Evolutionary conservation across 2,113 vertebrate species (phyloP), one percentile per base, ranked within the genome.

Genomic region (Pyxicephalus adspersus): DNA sequence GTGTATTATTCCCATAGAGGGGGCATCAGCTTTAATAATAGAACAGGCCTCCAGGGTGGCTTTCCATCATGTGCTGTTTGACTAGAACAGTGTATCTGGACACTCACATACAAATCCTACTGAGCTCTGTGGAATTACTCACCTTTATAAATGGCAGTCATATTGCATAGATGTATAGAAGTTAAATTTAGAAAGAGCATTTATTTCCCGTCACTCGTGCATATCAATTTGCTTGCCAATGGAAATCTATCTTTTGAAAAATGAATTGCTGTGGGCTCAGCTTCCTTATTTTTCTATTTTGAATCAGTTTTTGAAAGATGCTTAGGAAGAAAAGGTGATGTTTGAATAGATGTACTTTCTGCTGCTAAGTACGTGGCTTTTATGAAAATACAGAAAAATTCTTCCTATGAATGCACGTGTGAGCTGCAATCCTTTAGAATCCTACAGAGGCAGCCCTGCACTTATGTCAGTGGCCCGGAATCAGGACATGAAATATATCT

Each of bases 121-220:
- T 16, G 22, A 18, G 50, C 19, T 50, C 76, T 19, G 26, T 77
- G 61, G 50, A 77, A 66, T 77, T 65, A 77, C 54, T 77, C 76
- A 77, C 63, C 25, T 28, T 77, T 77, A 66, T 66, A 26, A 66
- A 65, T 77, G 76, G 63, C 4, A 65, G 76, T 77, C 76, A 34
- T 77, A 65, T 65, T 15, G 34, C 74, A 65, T 29, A 54, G 61
- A 77, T 77, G 61, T 29, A 55, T 22, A 55, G 50, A 55, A 54
- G 50, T 64, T 77, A 77, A 31, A 66, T 66, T 77, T 66, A 66
- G 76, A 77, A 66, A 77, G 61, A 55, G 55, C 26, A 28, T 65
- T 64, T 60, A n/a, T 75, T 57, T 58, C 52, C 50, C 26, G 11
- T 64, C 26, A n/a, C 34, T 54, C 13, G 18, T 54, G 50, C 54